Evolutionary conservation across 2,797 vertebrate species (phyloP), one percentile per base, ranked within the genome.

Genomic region (Rhinatrema bivittatum): DNA sequence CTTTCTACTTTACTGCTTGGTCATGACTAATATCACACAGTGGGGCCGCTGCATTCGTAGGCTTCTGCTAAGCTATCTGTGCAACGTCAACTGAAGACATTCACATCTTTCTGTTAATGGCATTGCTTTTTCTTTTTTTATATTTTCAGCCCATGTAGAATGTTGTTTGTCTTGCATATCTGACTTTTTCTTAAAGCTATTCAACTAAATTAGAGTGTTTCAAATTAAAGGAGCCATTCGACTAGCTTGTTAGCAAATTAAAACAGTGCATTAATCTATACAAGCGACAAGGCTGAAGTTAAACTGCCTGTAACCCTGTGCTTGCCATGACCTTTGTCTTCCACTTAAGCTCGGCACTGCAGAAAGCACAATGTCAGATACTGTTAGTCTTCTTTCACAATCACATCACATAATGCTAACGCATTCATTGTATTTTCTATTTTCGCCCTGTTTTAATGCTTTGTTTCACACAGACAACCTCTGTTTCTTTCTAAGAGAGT

Each of bases 91-190:
- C 2, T 50, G 38, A 53, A 37, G 55, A 55, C 20, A 62, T 26
- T 57, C 37, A 62, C 56, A 27, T 45, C 40, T 25, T 9, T 46
- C 60, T 49, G 48, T 16, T n/a, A n/a, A n/a, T n/a, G n/a, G n/a
- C n/a, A n/a, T n/a, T n/a, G n/a, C n/a, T n/a, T n/a, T 32, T 48
- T 51, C 45, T 10, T 0, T 36, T 48, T 66, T 69, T 41, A 41
- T 36, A 28, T 55, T 66, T 56, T 53, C 52, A 65, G 28, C 29
- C 28, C 41, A 70, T 54, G 64, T 15, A 62, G 68, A 48, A 9
- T 56, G 13, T 22, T 29, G n/a, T n/a, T n/a, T n/a, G 35, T 17
- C 57, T 18, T 45, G 41, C 19, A 58, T 20, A 20, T 34, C 39
- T 19, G 57, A 50, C 42, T 56, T 52, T 57, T n/a, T 45, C 27